Evolutionary conservation across 2,888 invertebrate genomes (phyloP).

Genomic region (Tipula vernalis): DNA sequence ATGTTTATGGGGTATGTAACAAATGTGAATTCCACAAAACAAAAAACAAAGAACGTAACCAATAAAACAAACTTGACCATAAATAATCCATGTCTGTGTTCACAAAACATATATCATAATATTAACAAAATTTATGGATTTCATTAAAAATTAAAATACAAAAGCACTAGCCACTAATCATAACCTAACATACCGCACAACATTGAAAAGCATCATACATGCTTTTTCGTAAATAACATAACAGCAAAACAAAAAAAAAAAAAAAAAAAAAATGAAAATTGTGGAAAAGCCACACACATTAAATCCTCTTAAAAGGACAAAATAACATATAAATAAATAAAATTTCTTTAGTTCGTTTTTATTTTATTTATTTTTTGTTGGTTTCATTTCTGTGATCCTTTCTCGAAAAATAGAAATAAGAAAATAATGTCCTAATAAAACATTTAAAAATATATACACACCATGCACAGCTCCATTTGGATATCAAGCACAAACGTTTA

Average conservation of each 20-base stretch:
- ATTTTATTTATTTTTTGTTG: neutral
- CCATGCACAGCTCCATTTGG: neutral
- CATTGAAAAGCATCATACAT: neutral
- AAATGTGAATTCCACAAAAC: neutral
- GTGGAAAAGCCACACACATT: neutral
- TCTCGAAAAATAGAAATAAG: neutral
- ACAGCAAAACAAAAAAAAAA: neutral
- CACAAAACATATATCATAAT: constrained; percentile 4
- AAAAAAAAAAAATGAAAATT: too few relatives aligned
- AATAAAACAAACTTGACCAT: neutral
- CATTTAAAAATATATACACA: neutral
- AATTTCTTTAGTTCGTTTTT: neutral
- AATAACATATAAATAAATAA: neutral
- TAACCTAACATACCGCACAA: neutral
- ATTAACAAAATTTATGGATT: neutral
- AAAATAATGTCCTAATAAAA: neutral
- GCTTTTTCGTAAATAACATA: neutral
- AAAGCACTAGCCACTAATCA: neutral
- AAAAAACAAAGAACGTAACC: neutral
- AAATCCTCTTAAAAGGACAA: neutral
- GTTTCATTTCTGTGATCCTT: neutral
- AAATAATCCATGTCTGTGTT: neutral
- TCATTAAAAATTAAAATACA: neutral
- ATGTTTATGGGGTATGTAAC: neutral
- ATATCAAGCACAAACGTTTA: neutral